Percentiles rank a stretch among this genome's conserved stretches.
Conservation (phyloP, 2,113 vertebrate genomes). For the Microtus oregoni region DNA sequence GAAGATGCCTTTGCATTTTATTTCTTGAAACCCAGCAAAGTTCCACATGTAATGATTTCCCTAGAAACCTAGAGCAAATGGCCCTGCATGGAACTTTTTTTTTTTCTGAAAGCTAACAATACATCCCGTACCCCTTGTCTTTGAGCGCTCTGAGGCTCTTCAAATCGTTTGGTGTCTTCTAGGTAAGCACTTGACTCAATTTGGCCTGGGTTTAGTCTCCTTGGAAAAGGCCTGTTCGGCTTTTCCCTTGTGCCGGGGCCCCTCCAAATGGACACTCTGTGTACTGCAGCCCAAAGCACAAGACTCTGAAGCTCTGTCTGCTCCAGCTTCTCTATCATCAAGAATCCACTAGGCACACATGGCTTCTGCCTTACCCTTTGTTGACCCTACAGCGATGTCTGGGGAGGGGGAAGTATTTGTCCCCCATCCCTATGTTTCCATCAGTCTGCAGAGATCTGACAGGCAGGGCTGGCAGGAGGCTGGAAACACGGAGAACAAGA, state of each 20-base stretch:
- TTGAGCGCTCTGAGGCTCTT: not conserved
- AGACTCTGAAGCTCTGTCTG: not conserved
- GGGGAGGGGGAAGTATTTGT: no score
- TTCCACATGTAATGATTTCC: not conserved
- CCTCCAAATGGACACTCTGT: slow-evolving; percentile 73
- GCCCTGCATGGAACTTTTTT: not conserved
- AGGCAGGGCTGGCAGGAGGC: not conserved
- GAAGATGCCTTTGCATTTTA: not conserved
- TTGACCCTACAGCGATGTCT: not conserved
- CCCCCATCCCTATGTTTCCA: not conserved
- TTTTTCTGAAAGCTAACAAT: not conserved
- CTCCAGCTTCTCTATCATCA: not conserved
- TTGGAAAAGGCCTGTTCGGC: not conserved
- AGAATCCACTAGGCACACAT: accelerated
- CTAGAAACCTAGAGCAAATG: not conserved
- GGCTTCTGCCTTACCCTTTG: not conserved
- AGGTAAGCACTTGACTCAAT: not conserved
- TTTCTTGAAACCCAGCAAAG: not conserved
- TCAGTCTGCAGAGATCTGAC: not conserved
- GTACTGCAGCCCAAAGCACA: slow-evolving; percentile 1
- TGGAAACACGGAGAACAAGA: not conserved
- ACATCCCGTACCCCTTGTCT: accelerated
- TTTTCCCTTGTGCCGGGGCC: slow-evolving; percentile 68
- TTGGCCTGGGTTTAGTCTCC: not conserved
- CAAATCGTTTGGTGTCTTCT: not conserved